Evolutionary conservation across 2,797 vertebrate genomes (phyloP).

Genomic region (Paramormyrops hopkinsi): DNA sequence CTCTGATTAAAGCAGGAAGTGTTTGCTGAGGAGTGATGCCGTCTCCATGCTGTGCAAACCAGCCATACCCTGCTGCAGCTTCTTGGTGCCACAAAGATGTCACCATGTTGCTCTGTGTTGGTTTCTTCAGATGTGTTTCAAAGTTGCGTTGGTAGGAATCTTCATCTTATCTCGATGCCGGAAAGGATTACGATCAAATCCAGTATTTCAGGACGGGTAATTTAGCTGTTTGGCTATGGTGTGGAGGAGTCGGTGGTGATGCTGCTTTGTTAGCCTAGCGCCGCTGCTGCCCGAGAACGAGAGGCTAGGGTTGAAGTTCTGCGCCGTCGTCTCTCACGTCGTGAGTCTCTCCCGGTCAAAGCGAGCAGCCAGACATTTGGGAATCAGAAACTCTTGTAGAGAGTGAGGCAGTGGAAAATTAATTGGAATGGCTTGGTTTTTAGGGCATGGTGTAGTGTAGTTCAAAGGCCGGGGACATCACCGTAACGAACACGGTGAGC

Average conservation of each 20-base stretch:
- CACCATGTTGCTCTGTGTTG: not conserved
- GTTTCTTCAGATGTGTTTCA: not conserved
- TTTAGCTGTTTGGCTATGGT: not conserved
- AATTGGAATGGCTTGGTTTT: constrained; percentile 7
- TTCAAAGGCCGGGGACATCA: not conserved
- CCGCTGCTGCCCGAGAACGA: not conserved
- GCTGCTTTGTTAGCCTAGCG: not conserved
- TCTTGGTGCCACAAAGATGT: not conserved
- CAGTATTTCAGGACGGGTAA: not conserved
- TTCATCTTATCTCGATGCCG: not conserved
- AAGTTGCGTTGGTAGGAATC: not conserved
- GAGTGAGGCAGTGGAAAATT: not conserved
- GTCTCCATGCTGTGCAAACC: not conserved
- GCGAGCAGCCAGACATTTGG: not conserved
- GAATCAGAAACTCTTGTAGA: not conserved
- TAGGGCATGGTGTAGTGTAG: not conserved
- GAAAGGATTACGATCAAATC: not conserved
- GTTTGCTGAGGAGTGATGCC: no score
- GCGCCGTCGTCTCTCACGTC: not conserved
- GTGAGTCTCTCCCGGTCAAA: not conserved
- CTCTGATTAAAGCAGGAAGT: not conserved
- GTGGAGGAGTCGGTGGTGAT: not conserved
- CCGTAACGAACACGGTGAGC: not conserved
- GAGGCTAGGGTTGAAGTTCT: not conserved
- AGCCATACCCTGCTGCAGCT: no score